Evolutionary conservation across 1,140 invertebrate genomes (phyloP).

Genomic region (Penaeus japonicus): DNA sequence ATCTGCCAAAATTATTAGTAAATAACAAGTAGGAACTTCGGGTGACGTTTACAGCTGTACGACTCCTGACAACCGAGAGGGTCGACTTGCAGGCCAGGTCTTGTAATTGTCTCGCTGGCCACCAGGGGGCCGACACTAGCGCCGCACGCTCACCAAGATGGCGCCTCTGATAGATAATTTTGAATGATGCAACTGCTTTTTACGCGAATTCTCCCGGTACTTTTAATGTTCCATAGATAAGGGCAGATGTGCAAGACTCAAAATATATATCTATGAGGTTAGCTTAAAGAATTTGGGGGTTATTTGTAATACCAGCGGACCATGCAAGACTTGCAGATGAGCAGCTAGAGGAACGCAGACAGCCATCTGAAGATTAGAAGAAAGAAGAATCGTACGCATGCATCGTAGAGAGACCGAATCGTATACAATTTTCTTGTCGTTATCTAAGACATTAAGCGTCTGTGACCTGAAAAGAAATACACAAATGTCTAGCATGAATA

Average conservation of each 20-base stretch:
- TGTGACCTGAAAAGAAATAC: too few species aligned
- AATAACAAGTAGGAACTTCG: constrained; percentile 16
- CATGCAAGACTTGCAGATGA: too few species aligned
- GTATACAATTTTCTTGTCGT: too few species aligned
- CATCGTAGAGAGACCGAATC: too few species aligned
- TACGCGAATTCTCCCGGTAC: background rate
- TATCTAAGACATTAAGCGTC: too few species aligned
- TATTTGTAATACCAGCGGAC: too few species aligned
- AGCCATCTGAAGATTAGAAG: too few species aligned
- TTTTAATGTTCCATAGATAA: background rate
- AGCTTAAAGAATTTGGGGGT: too few species aligned
- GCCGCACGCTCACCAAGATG: constrained; percentile 2
- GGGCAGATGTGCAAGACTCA: background rate
- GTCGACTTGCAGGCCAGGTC: constrained; percentile 9
- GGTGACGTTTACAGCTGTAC: constrained; percentile 18
- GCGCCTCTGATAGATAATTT: constrained; percentile 25
- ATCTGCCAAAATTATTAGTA: constrained; percentile 25
- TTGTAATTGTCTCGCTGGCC: constrained; percentile 44
- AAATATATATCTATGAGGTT: background rate
- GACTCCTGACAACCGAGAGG: constrained; percentile 14
- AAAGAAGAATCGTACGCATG: too few species aligned
- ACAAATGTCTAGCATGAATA: too few species aligned
- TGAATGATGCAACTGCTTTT: constrained; percentile 21
- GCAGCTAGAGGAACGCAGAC: too few species aligned
- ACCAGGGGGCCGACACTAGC: constrained; percentile 34